These are phyloP conservation scores for Latheticus oryzae DNA, from an alignment of 2,888 invertebrate genomes.

Conservation along the genomic window DNA sequence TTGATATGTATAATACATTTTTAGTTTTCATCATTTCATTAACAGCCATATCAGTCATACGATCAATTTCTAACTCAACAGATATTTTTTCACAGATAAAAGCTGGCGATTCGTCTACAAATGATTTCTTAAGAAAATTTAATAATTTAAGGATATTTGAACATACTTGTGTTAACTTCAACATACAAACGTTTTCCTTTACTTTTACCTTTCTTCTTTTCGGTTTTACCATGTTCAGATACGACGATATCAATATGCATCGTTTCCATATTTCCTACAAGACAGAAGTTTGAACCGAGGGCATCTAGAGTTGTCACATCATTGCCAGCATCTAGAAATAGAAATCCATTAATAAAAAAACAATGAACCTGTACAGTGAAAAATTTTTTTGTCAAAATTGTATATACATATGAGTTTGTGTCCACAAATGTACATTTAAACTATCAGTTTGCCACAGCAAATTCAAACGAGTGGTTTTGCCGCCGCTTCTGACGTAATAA, in stretches of 20 bases:
- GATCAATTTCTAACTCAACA: slow-evolving; percentile 88
- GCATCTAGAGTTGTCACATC: slow-evolving; percentile 83
- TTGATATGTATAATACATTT: slow-evolving; percentile 86
- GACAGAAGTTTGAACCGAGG: slow-evolving; percentile 86
- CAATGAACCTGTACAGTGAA: neutral
- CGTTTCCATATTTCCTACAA: slow-evolving; percentile 86
- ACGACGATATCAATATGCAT: slow-evolving; percentile 95
- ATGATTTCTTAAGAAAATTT: slow-evolving; percentile 45
- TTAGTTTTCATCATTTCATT: slow-evolving; percentile 86
- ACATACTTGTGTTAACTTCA: slow-evolving; percentile 57
- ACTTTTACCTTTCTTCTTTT: slow-evolving; percentile 69
- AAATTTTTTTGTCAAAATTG: slow-evolving; percentile 8
- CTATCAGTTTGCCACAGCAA: too few species aligned
- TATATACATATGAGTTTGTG: too few species aligned
- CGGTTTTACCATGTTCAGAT: slow-evolving; percentile 82
- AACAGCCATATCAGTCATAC: slow-evolving; percentile 90
- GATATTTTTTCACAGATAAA: slow-evolving; percentile 93
- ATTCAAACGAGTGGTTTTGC: too few species aligned
- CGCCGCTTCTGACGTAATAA: too few species aligned
- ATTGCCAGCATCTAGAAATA: slow-evolving; percentile 65
- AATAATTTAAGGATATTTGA: slow-evolving; percentile 13
- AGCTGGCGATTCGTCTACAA: slow-evolving; percentile 83
- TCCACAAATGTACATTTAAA: too few species aligned
- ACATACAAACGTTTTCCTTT: slow-evolving; percentile 62
- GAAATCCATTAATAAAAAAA: neutral